These are phyloP conservation scores for Halictus quadricinctus DNA, from an alignment of 2,888 invertebrate genomes.

Conservation along the genomic window DNA sequence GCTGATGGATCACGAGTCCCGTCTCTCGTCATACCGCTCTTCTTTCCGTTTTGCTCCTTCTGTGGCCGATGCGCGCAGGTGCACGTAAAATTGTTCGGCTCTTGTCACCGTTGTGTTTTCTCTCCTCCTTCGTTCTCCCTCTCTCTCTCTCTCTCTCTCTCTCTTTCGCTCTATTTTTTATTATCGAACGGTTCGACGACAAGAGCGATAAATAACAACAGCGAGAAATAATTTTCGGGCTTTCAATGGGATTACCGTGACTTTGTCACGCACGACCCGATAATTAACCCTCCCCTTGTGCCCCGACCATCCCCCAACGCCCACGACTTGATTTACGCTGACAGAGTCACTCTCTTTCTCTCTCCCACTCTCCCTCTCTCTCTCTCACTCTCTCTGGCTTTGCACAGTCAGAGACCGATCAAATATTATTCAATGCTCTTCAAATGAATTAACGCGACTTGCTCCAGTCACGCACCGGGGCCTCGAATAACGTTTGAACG, in stretches of 20 bases:
- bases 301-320: neutral
- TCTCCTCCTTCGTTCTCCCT: neutral
- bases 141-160: neutral
- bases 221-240: constrained; percentile 19
- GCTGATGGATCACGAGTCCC: constrained; percentile 42
- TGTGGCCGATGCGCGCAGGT: neutral
- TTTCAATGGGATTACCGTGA: constrained; percentile 21
- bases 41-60: neutral
- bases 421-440: constrained; percentile 19
- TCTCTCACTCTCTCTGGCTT: neutral
- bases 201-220: constrained; percentile 16
- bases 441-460: constrained; percentile 21
- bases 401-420: constrained; percentile 11
- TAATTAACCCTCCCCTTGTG: constrained; percentile 8
- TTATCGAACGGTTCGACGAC: constrained; percentile 1
- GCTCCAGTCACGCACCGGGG: constrained; percentile 34
- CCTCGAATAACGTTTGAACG: constrained; percentile 56
- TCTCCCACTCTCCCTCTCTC: neutral
- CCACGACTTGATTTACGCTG: constrained; percentile 8
- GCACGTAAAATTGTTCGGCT: neutral
- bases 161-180: neutral
- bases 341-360: neutral
- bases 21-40: neutral
- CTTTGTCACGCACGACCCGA: constrained; percentile 18
- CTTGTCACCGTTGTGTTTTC: neutral